Evolutionary conservation across 2,888 invertebrate genomes (phyloP).

Genomic region (Acleris holmiana): DNA sequence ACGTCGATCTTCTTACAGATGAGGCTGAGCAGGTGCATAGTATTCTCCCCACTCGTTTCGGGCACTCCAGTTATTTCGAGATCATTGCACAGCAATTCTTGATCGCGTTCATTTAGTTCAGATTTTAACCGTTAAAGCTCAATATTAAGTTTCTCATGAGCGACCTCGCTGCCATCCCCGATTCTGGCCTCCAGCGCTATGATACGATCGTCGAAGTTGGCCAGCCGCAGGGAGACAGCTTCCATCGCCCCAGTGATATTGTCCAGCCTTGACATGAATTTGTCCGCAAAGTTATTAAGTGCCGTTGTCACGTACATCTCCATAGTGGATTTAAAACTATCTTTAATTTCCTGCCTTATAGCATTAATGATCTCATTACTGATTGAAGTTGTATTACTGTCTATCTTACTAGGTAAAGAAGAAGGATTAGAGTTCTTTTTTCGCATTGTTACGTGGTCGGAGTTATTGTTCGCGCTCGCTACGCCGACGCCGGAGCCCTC

Average conservation of each 20-base stretch:
- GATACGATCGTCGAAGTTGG: not conserved
- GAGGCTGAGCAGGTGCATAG: not conserved
- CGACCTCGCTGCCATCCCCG: not conserved
- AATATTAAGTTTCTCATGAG: not conserved
- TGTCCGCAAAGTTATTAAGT: not conserved
- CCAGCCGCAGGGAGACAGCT: not conserved
- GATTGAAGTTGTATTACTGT: not conserved
- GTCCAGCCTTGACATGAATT: not conserved
- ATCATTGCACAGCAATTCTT: not conserved
- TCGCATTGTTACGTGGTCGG: not conserved
- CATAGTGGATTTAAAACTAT: not conserved
- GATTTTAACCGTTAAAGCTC: not conserved
- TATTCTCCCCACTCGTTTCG: not conserved
- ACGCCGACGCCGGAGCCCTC: not conserved
- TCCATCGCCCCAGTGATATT: not conserved
- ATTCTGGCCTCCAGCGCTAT: not conserved
- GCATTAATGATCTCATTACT: not conserved
- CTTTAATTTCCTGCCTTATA: not conserved
- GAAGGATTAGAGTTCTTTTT: not conserved
- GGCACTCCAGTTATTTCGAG: not conserved
- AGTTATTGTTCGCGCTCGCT: not conserved
- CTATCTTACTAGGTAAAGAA: not conserved
- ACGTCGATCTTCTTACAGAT: no score
- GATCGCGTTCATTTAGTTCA: no score
- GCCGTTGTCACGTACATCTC: not conserved